Conservation (phyloP, 2,888 invertebrate species). For the Agrotis puta region DNA sequence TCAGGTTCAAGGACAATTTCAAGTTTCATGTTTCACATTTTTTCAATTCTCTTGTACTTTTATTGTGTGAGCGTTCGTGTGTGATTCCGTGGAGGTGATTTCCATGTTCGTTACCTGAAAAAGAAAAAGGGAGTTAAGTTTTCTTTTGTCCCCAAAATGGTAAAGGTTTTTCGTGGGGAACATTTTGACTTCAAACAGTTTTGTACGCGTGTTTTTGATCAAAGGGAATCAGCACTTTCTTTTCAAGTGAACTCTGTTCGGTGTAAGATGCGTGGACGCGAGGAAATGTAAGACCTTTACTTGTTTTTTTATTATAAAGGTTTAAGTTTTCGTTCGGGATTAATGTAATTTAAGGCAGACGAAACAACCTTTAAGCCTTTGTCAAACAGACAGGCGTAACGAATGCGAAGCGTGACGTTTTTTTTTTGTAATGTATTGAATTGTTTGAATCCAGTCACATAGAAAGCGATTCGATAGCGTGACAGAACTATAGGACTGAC, state of each 20-base stretch:
- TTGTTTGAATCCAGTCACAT: too few species aligned
- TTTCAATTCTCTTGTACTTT: constrained; percentile 75
- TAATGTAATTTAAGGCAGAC: background rate
- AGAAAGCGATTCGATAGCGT: too few species aligned
- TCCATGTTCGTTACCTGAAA: constrained; percentile 70
- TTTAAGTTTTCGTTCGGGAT: background rate
- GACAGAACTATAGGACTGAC: too few species aligned
- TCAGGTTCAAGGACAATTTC: constrained; percentile 77
- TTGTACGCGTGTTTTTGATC: constrained; percentile 42
- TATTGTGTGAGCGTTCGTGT: constrained; percentile 67
- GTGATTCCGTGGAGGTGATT: constrained; percentile 42
- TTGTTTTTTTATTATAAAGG: constrained; percentile 13
- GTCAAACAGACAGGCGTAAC: too few species aligned
- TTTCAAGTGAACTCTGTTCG: constrained; percentile 25
- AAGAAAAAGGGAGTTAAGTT: constrained; percentile 59
- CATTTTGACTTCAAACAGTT: constrained; percentile 58
- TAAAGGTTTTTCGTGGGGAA: constrained; percentile 31
- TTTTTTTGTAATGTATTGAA: too few species aligned
- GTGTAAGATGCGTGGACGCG: constrained; percentile 4
- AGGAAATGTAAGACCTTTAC: constrained; percentile 19
- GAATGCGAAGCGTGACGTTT: too few species aligned
- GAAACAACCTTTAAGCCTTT: too few species aligned
- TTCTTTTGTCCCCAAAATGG: constrained; percentile 51
- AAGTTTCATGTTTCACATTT: constrained; percentile 85
- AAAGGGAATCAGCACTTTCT: constrained; percentile 52